Conservation (phyloP, 2,113 vertebrate species). For the Grallaria varia region DNA sequence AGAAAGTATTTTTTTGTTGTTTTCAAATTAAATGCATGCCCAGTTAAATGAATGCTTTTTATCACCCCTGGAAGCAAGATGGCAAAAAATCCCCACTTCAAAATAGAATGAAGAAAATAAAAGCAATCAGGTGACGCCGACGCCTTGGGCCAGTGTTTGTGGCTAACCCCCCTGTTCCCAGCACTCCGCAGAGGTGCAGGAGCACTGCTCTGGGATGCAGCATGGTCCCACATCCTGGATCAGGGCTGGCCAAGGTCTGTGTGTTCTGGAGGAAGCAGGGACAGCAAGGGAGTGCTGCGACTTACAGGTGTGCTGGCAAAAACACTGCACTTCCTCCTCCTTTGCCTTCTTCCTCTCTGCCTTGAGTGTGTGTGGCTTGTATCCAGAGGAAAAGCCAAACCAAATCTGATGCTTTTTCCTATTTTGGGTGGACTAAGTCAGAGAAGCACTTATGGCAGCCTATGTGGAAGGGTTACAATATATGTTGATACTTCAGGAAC, state of each 20-base stretch:
- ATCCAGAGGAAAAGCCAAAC: not conserved
- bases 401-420: not conserved
- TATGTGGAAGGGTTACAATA: not conserved
- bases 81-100: not conserved
- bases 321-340: not conserved
- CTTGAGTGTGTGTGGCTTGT: not conserved
- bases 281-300: fast-evolving
- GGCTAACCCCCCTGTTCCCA: not conserved
- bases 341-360: not conserved
- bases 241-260: not conserved
- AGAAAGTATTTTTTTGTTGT: not conserved
- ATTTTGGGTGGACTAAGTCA: not conserved
- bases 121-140: not conserved
- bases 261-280: not conserved
- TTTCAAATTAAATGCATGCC: not conserved
- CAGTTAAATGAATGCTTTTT: not conserved
- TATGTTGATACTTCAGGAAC: not conserved
- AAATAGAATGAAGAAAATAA: not conserved
- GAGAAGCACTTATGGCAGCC: not conserved
- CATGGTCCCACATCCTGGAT: fast-evolving
- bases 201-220: not conserved
- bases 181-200: fast-evolving
- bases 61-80: not conserved
- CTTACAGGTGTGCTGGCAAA: not conserved
- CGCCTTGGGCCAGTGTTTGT: not conserved